Evolutionary conservation across 2,113 vertebrate genomes (phyloP).

Genomic region (Ptilorrhoa leucosticta): DNA sequence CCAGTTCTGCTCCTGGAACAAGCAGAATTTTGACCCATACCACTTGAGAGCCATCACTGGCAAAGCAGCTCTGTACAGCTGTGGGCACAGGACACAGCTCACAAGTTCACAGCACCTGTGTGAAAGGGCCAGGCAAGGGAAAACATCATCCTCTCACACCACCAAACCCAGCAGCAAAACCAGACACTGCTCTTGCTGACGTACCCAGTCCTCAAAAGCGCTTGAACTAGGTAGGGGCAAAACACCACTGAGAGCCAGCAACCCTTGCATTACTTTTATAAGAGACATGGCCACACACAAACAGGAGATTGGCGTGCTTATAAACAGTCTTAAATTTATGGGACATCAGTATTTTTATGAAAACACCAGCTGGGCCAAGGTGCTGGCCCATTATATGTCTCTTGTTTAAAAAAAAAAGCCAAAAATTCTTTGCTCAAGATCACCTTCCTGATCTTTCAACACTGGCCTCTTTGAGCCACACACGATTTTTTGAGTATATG

Average conservation of each 20-base stretch:
- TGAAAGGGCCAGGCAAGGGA: neutral
- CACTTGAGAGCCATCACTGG: accelerated
- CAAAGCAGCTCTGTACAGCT: neutral
- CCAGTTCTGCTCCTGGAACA: accelerated
- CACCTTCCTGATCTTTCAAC: neutral
- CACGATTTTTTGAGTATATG: neutral
- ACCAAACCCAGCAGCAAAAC: neutral
- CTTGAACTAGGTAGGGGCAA: neutral
- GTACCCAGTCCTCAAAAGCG: no score
- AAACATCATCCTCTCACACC: neutral
- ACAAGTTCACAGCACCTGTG: neutral
- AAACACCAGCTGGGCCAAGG: neutral
- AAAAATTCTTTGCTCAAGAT: neutral
- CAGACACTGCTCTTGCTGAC: neutral
- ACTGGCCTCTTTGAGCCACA: neutral
- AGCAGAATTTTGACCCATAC: neutral
- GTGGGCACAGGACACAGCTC: neutral
- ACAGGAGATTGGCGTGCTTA: neutral
- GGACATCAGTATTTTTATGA: neutral
- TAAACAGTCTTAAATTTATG: neutral
- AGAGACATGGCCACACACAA: neutral
- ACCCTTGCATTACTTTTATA: neutral
- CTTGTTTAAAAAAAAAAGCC: neutral
- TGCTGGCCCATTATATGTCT: neutral
- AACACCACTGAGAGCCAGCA: neutral